Percentiles rank a stretch among this genome's conserved stretches.
Conservation (phyloP, 1,140 invertebrate species). For the Magallana gigas region DNA sequence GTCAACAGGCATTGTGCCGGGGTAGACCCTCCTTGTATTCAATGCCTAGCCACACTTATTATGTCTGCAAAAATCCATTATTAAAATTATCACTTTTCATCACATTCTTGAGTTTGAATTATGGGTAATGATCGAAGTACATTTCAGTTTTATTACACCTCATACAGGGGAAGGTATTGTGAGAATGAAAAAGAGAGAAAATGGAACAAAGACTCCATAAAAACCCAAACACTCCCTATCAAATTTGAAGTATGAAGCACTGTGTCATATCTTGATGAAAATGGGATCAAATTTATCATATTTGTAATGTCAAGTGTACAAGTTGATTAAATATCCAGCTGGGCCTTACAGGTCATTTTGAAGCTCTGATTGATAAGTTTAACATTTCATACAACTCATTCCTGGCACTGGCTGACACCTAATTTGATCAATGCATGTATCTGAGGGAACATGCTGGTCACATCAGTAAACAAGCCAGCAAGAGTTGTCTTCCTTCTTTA, state of each 20-base stretch:
- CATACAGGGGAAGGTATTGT: not conserved
- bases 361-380: not conserved
- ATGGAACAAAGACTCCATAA: conserved; percentile 1
- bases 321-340: not conserved
- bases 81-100: conserved; percentile 32
- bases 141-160: not conserved
- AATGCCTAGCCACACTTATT: not conserved
- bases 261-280: conserved; percentile 12
- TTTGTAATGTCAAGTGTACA: not conserved
- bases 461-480: not conserved
- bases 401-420: too few relatives aligned
- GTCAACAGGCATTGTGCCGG: not conserved
- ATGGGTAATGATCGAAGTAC: not conserved
- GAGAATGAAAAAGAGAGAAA: not conserved
- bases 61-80: not conserved
- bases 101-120: conserved; percentile 20
- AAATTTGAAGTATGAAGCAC: conserved; percentile 11
- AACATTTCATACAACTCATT: not conserved
- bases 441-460: not conserved
- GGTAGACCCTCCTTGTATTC: not conserved
- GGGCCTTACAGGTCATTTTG: not conserved
- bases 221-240: conserved; percentile 1
- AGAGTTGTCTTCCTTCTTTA: not conserved
- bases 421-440: not conserved
- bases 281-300: conserved; percentile 1